Evolutionary conservation across 1,140 invertebrate species (phyloP).

Genomic region (Conopomorpha cramerella): DNA sequence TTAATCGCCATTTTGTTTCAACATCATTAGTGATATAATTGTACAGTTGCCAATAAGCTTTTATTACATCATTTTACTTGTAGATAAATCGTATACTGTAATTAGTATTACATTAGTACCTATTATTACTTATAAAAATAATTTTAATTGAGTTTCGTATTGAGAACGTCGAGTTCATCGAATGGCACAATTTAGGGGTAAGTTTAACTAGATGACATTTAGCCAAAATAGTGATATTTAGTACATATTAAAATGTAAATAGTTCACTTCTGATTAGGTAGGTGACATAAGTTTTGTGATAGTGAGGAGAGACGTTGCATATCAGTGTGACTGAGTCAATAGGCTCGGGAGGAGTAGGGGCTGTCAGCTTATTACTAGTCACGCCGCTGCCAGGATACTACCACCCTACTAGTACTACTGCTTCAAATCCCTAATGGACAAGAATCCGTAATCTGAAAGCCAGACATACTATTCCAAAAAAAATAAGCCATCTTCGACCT

Average conservation of each 20-base stretch:
- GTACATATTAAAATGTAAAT: constrained; percentile 37
- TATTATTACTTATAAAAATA: constrained; percentile 10
- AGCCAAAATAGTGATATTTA: constrained; percentile 56
- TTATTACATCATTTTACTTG: constrained; percentile 19
- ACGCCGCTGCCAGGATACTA: too few species aligned
- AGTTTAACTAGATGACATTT: constrained; percentile 50
- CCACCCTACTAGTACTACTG: too few species aligned
- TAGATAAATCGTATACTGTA: too few species aligned
- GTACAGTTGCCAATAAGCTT: constrained; percentile 45
- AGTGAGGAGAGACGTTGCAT: too few species aligned
- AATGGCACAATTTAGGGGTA: constrained; percentile 50
- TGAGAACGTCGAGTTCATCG: constrained; percentile 22
- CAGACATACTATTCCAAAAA: too few species aligned
- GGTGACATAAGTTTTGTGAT: too few species aligned
- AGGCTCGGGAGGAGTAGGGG: too few species aligned
- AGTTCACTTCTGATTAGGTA: constrained; percentile 40
- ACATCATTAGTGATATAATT: constrained; percentile 20
- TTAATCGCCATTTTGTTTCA: constrained; percentile 29
- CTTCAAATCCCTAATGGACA: too few species aligned
- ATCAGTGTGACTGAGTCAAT: too few species aligned
- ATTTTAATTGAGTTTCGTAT: constrained; percentile 14
- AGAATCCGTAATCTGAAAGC: too few species aligned
- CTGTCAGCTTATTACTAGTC: too few species aligned
- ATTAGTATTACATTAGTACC: constrained; percentile 18
- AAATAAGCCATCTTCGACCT: too few species aligned